Conservation (phyloP, 2,797 vertebrate species). For the Macropus fuliginosus region DNA sequence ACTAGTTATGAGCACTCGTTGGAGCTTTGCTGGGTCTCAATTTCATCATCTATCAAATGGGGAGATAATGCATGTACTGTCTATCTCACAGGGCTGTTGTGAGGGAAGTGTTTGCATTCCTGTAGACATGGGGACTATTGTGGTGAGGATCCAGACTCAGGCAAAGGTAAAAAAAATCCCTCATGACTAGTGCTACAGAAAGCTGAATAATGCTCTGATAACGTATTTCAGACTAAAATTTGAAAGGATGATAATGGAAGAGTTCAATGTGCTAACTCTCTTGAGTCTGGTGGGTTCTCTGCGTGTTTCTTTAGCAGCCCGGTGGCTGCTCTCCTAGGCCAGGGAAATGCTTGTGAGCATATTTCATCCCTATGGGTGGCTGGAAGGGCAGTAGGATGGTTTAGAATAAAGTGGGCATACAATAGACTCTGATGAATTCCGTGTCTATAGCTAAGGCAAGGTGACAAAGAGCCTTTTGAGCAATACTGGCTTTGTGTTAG, state of each 20-base stretch:
- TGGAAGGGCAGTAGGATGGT: background rate
- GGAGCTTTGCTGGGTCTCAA: background rate
- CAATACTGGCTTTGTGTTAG: background rate
- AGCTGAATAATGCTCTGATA: background rate
- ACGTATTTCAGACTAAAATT: background rate
- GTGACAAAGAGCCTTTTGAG: background rate
- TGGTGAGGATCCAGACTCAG: background rate
- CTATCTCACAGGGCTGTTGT: background rate
- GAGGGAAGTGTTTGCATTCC: background rate
- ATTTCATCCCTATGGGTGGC: background rate
- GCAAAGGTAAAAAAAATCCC: background rate
- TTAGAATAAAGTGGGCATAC: background rate
- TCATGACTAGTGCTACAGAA: background rate
- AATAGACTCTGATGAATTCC: background rate
- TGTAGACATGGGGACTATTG: background rate
- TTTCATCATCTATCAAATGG: background rate
- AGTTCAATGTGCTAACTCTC: background rate
- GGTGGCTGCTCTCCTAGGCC: background rate
- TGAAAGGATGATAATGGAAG: background rate
- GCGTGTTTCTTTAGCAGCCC: background rate
- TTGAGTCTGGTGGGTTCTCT: background rate
- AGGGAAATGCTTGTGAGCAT: background rate
- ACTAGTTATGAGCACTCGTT: background rate
- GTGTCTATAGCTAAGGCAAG: background rate
- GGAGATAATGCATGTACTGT: background rate